phyloP scores from a whole-genome alignment of 1,140 invertebrate genomes.

The Nasonia vitripennis region DNA sequence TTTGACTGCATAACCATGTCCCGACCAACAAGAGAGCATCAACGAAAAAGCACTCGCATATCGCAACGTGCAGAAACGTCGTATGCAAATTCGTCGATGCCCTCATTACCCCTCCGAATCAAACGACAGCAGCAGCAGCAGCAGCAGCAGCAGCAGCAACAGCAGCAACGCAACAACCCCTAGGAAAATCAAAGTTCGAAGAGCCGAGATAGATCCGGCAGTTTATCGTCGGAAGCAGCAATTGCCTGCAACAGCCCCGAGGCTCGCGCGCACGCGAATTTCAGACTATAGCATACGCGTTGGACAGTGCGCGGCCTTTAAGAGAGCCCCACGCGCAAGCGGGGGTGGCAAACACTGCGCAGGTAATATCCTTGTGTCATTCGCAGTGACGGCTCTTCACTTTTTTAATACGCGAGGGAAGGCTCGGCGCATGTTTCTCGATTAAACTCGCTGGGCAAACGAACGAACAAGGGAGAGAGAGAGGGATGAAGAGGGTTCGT shows the following conservation, averaged over 20 bases:
- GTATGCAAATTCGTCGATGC: background rate
- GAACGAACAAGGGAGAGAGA: background rate
- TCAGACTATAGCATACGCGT: background rate
- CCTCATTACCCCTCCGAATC: background rate
- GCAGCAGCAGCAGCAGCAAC: no score
- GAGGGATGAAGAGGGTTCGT: background rate
- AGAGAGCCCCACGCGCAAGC: slow-evolving; percentile 26
- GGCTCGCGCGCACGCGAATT: background rate
- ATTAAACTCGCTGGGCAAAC: slow-evolving; percentile 10
- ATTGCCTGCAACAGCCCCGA: background rate
- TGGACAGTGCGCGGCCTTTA: slow-evolving; percentile 11
- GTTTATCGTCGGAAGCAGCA: background rate
- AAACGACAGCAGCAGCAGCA: background rate
- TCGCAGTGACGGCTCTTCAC: slow-evolving; percentile 36
- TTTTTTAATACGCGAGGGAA: slow-evolving; percentile 8
- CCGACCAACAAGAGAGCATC: no score
- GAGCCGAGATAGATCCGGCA: background rate
- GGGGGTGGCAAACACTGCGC: slow-evolving; percentile 26
- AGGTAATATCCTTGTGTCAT: slow-evolving; percentile 43
- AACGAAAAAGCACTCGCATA: background rate
- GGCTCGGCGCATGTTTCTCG: slow-evolving; percentile 15
- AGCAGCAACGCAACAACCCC: background rate
- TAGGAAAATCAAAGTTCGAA: background rate
- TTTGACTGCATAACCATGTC: no score
- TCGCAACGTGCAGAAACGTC: background rate